Evolutionary conservation across 1,140 invertebrate species (phyloP).

Genomic region (Zaprionus gabonicus): DNA sequence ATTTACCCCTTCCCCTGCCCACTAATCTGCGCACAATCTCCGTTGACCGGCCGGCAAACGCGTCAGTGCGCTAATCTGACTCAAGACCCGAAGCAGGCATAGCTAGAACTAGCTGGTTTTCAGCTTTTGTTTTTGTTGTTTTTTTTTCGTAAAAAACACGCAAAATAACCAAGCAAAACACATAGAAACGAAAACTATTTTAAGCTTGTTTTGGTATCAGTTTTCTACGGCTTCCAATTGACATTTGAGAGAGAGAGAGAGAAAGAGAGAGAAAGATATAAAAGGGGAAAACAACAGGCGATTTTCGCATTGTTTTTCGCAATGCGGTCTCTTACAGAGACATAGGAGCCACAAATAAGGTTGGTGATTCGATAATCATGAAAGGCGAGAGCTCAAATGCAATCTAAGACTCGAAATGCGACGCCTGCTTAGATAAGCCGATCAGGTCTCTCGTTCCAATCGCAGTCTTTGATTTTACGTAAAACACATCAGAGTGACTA

Average conservation of each 20-base stretch:
- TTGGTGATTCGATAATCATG: constrained; percentile 31
- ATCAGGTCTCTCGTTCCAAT: neutral
- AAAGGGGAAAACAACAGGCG: constrained; percentile 24
- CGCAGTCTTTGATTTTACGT: constrained; percentile 12
- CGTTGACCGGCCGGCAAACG: constrained; percentile 49
- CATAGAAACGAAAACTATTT: constrained; percentile 42
- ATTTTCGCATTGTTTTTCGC: constrained; percentile 23
- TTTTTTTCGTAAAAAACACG: constrained; percentile 16
- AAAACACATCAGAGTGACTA: neutral
- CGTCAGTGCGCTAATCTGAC: constrained; percentile 40
- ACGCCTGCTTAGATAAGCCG: constrained; percentile 21
- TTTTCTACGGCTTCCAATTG: constrained; percentile 58
- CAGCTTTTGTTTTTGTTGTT: constrained; percentile 8
- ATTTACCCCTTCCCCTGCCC: neutral
- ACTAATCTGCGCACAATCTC: neutral
- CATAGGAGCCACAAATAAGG: constrained; percentile 10
- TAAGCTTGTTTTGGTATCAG: constrained; percentile 45
- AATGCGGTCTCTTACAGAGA: constrained; percentile 23
- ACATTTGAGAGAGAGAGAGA: constrained; percentile 20
- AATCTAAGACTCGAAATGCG: constrained; percentile 21
- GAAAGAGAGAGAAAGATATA: neutral
- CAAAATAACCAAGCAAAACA: constrained; percentile 16
- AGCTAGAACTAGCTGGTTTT: constrained; percentile 20
- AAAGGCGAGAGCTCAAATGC: constrained; percentile 20
- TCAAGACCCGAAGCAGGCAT: constrained; percentile 17